These are phyloP conservation scores for Asteroscopus sphinx DNA, from an alignment of 2,888 invertebrate genomes.

Conservation along the genomic window DNA sequence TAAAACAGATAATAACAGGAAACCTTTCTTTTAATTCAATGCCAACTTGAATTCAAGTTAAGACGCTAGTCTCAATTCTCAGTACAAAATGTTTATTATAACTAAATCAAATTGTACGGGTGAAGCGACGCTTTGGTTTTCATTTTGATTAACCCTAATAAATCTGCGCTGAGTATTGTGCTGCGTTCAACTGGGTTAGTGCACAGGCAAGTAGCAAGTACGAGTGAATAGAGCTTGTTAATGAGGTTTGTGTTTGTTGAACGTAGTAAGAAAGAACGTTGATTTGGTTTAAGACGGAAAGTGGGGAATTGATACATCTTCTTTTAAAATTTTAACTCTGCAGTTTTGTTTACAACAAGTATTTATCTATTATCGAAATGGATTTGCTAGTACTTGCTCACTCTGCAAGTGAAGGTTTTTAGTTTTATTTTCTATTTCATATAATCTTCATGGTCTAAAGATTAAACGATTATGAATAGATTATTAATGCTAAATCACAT, in stretches of 20 bases:
- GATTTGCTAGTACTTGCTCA: too few relatives aligned
- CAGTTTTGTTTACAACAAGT: neutral
- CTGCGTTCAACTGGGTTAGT: conserved; percentile 49
- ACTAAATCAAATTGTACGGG: conserved; percentile 64
- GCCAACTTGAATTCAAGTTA: conserved; percentile 19
- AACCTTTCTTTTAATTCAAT: conserved; percentile 19
- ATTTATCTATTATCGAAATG: neutral
- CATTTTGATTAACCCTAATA: conserved; percentile 76
- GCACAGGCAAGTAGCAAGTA: conserved; percentile 31
- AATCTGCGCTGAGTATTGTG: conserved; percentile 61
- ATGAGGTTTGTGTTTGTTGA: conserved; percentile 21
- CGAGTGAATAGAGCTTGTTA: conserved; percentile 50
- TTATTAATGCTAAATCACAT: too few relatives aligned
- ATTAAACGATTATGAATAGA: too few relatives aligned
- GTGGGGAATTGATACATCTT: conserved; percentile 8
- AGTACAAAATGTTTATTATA: conserved; percentile 67
- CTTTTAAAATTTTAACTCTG: neutral
- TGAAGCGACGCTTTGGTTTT: conserved; percentile 63
- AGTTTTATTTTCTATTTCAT: too few relatives aligned
- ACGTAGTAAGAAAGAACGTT: neutral
- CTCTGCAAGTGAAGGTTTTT: too few relatives aligned
- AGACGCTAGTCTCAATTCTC: conserved; percentile 11
- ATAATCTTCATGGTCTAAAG: too few relatives aligned
- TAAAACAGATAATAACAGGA: neutral
- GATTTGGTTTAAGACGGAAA: conserved; percentile 16